phyloP scores from a whole-genome alignment of 2,888 invertebrate genomes.

The Hirtodrosophila trivittata region DNA sequence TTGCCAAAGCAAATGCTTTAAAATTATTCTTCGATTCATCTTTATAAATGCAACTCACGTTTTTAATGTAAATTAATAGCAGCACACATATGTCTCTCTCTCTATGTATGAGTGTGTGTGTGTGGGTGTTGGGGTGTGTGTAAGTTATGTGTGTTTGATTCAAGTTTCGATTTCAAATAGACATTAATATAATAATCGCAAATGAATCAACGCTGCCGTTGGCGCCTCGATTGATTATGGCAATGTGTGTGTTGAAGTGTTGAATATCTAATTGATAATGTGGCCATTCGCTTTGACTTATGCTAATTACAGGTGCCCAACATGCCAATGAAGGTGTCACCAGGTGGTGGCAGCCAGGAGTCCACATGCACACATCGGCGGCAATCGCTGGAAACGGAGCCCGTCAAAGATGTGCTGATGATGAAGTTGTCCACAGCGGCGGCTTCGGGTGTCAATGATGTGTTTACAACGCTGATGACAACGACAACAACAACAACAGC shows the following conservation, averaged over 20 bases:
- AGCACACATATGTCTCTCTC: slow-evolving; percentile 12
- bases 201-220: slow-evolving; percentile 25
- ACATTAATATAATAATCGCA: slow-evolving; percentile 28
- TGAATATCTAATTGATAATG: slow-evolving; percentile 40
- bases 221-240: slow-evolving; percentile 50
- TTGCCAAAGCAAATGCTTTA: no score
- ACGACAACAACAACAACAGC: slow-evolving; percentile 21
- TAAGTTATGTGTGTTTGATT: slow-evolving; percentile 34
- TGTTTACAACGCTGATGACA: slow-evolving; percentile 53
- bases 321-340: slow-evolving; percentile 75
- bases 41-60: slow-evolving; percentile 56
- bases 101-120: slow-evolving; percentile 6
- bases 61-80: slow-evolving; percentile 61
- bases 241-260: slow-evolving; percentile 5
- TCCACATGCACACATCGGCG: slow-evolving; percentile 79
- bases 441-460: slow-evolving; percentile 46
- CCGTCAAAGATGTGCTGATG: slow-evolving; percentile 51
- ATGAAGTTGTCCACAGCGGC: slow-evolving; percentile 32
- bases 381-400: slow-evolving; percentile 78
- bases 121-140: slow-evolving; percentile 17
- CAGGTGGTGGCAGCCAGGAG: slow-evolving; percentile 23
- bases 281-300: slow-evolving; percentile 45
- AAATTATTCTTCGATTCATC: no score
- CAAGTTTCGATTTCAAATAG: slow-evolving; percentile 55
- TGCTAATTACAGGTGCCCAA: slow-evolving; percentile 82